These are phyloP conservation scores for Papilio dardanus DNA, from an alignment of 1,140 invertebrate genomes.

Conservation along the genomic window DNA sequence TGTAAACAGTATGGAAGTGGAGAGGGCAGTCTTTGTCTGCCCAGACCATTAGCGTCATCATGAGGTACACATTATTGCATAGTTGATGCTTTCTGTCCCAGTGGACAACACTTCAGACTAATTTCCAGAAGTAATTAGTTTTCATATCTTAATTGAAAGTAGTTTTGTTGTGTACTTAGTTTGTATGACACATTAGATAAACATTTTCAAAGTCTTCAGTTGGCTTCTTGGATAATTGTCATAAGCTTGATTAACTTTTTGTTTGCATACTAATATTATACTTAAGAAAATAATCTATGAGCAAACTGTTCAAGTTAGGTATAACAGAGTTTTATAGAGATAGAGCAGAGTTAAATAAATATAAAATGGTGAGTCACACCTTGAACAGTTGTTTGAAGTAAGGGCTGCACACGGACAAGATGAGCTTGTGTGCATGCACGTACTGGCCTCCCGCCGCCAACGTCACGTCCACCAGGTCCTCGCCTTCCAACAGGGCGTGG, in stretches of 20 bases:
- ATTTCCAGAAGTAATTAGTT: background rate
- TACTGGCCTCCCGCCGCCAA: conserved; percentile 87
- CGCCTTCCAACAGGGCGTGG: conserved; percentile 85
- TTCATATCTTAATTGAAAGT: conserved; percentile 9
- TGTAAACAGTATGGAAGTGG: too few species aligned
- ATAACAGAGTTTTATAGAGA: background rate
- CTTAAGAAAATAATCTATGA: background rate
- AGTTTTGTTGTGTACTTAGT: background rate
- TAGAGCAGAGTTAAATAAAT: background rate
- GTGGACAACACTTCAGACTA: too few species aligned
- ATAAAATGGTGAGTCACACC: conserved; percentile 81
- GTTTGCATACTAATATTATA: too few species aligned
- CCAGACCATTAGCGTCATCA: too few species aligned
- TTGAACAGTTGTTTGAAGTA: conserved; percentile 89
- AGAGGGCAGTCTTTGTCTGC: too few species aligned
- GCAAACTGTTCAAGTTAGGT: background rate
- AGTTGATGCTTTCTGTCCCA: too few species aligned
- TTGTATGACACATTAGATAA: background rate
- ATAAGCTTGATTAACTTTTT: background rate
- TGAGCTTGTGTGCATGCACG: conserved; percentile 88
- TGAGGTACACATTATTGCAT: too few species aligned
- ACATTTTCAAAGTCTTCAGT: background rate
- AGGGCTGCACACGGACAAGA: conserved; percentile 87
- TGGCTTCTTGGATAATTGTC: background rate
- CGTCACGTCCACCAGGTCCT: conserved; percentile 89